Percentiles rank a stretch among this genome's conserved stretches.
These are phyloP conservation scores for Collichthys lucidus DNA, from an alignment of 2,113 vertebrate species.

Conservation along the genomic window DNA sequence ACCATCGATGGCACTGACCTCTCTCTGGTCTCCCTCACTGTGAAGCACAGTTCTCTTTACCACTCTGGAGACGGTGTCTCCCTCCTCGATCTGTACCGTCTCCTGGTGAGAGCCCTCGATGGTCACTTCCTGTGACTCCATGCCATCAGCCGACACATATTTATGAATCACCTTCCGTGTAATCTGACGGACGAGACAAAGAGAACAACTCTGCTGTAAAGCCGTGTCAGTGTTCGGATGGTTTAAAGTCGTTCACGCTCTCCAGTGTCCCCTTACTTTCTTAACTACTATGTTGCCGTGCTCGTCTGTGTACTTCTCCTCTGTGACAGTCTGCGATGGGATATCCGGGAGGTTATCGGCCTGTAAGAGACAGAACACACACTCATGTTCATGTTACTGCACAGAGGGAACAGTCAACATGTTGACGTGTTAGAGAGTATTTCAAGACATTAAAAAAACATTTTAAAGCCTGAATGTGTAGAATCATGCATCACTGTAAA, in stretches of 20 bases:
- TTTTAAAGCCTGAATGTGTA: not conserved
- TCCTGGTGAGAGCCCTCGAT: slow-evolving; percentile 87
- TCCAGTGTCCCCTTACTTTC: slow-evolving; percentile 85
- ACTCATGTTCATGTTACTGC: not conserved
- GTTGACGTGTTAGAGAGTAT: not conserved
- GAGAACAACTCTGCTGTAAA: not conserved
- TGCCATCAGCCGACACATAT: slow-evolving; percentile 88
- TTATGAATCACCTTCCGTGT: slow-evolving; percentile 94
- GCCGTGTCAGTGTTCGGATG: not conserved
- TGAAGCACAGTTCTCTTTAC: slow-evolving; percentile 92
- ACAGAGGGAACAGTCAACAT: not conserved
- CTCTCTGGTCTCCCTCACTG: slow-evolving; percentile 87
- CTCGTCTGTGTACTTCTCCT: slow-evolving; percentile 94
- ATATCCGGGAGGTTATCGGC: slow-evolving; percentile 92
- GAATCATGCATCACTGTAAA: no score
- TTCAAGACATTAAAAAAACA: not conserved
- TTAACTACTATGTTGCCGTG: slow-evolving; percentile 93
- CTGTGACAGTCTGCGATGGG: slow-evolving; percentile 90
- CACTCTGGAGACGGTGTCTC: slow-evolving; percentile 91
- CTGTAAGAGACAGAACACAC: slow-evolving; percentile 74
- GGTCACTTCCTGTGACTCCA: slow-evolving; percentile 88
- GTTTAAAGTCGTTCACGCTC: not conserved
- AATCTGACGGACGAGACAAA: slow-evolving; percentile 81
- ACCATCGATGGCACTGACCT: slow-evolving; percentile 81
- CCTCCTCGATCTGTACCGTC: slow-evolving; percentile 85